Base-by-base conservation (phyloP, 1,140 invertebrate genomes). In the Drosophila arizonae region DNA sequence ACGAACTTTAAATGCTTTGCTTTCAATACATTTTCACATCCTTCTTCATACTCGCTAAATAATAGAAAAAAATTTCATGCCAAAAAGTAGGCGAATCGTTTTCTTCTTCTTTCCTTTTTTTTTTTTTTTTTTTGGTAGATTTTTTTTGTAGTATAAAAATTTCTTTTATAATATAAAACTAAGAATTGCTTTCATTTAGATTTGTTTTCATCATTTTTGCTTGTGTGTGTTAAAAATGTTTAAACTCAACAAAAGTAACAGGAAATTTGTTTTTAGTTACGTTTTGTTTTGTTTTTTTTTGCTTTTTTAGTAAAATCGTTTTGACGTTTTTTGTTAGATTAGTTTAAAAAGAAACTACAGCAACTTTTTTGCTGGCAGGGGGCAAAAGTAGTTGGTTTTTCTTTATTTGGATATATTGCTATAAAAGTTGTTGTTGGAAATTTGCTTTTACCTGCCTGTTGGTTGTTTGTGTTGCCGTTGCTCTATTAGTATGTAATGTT, bases 211-310 rank as follows among this genome's bases (percentile, higher is more conserved):
- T 45, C 24, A 24, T 61, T 28, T 52, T 54, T 24, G 21, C 68
- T 10, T 65, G 13, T 45, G 56, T 55, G 24, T 70, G 24, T 54
- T 52, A 72, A 79, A 82, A 77, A 72, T 65, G 60, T 52, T 52
- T 75, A 79, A 84, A 88, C 79, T 87, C 75, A 86, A 90, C 87
- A 79, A 78, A 69, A 76, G 81, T 79, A 87, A 82, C 77, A 79
- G 74, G 60, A 76, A 80, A 86, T 74, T 81, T 66, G 60, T 75
- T 72, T 87, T 76, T 69, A 39, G 52, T 55, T 55, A 55, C 52
- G 9, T 73, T 55, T 72, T 61, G 64, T 81, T 81, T 21, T 81
- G 3, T 3, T 8, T 3, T 60, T 60, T 51, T 51, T 21, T 33
- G 21, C 45, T 58, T 56, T 70, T 36, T 65, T 48, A 51, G 36